Base-by-base conservation (phyloP, 2,113 vertebrate genomes). In the Triplophysa dalaica region DNA sequence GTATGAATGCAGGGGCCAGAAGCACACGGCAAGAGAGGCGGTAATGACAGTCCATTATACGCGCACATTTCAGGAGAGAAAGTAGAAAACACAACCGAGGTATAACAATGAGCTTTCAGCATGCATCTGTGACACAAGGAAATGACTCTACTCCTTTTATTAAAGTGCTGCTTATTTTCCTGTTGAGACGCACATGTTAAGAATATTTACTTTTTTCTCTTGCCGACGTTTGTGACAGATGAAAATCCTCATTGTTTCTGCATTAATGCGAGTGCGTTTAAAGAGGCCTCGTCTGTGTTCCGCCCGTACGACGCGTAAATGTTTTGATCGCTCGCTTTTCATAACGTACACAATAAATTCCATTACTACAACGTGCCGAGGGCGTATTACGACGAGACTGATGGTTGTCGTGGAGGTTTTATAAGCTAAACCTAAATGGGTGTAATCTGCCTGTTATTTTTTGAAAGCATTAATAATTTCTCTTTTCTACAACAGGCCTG, bases 11-110 rank as follows among this genome's bases (percentile, higher is more conserved):
- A 67, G 8, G 61, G 68, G 50, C 72, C 60, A 72, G 76, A 66
- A 61, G 72, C 62, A 69, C 69, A 21, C 63, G 72, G 72, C 29
- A 63, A 75, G 77, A 67, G 70, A 85, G 76, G 75, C 54, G 54
- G 82, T 86, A 86, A 86, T 86, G 84, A 83, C 73, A 85, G 62
- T 54, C 82, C 77, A 83, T 86, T 86, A 86, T 74, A 77, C 80
- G 70, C 65, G 75, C 78, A 77, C 76, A 70, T 79, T 81, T 73
- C 72, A 70, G 54, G 24, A 82, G 78, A 83, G 79, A 72, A 81
- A 43, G 56, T 38, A 72, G 72, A 82, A 82, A 85, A 79, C 81
- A 66, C 81, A 80, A 73, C 76, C 66, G 60, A 41, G 70, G 74
- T 78, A 81, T 79, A 75, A 84, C 80, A 82, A 81, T 75, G 83